Base-by-base conservation (phyloP, 2,113 vertebrate species). In the Platysternon megacephalum region DNA sequence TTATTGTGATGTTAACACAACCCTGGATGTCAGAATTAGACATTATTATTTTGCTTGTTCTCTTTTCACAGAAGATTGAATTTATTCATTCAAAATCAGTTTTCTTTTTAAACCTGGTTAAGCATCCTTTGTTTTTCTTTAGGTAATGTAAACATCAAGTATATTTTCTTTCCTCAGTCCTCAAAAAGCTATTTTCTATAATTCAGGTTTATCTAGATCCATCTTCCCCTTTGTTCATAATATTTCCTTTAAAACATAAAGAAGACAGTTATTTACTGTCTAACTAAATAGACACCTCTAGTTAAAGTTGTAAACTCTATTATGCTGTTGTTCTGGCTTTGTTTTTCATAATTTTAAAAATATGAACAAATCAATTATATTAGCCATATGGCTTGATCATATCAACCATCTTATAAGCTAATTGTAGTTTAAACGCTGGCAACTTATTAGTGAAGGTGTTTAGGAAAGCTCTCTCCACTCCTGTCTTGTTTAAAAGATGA, bases 361-460 rank as follows among this genome's bases (percentile, higher is more conserved):
- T 96, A 82, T 85, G 95, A 98, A 95, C 94, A 93, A 97, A 98
- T 98, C 95, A 97, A 98, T 98, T 98, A 97, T 97, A 96, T 98
- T 98, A 98, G 91, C 97, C 97, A 98, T 97, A 97, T 97, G 97
- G 96, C 93, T 98, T 98, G 97, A 98, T 98, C 91, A 90, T 96
- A 97, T 94, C 84, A 97, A 89, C 94, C 92, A 94, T 97, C 96
- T 97, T 97, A 93, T 93, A 91, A 93, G 78, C 86, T 97, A 97
- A 98, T 98, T 97, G 96, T 98, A 97, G 90, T 91, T 98, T 97
- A 97, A 98, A 98, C 84, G 90, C 96, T 88, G 96, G 94, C 93
- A 97, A 95, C 96, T 97, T 98, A 96, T 97, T 98, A 98, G 94
- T 96, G 96, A 97, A 98, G 97, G 95, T 98, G 79, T 95, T 98